Conservation (phyloP, 2,888 invertebrate species). For the Neocrepidodera transversa region DNA sequence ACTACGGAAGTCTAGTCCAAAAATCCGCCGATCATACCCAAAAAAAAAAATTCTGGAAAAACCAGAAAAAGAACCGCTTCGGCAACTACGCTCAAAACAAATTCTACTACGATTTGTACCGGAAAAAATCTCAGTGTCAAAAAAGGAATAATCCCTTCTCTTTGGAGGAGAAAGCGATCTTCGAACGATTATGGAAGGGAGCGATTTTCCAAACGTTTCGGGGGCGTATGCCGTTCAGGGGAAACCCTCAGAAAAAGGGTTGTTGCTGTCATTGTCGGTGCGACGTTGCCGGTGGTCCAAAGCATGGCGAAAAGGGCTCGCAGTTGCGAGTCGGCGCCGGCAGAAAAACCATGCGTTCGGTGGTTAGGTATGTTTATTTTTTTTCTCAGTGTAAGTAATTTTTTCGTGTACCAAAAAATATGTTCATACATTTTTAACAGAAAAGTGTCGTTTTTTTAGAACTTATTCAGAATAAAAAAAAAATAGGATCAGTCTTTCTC, state of each 20-base stretch:
- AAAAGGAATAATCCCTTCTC: constrained; percentile 55
- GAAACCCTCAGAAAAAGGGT: constrained; percentile 43
- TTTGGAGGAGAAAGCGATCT: constrained; percentile 70
- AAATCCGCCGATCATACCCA: background rate
- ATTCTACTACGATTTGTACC: constrained; percentile 25
- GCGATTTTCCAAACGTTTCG: constrained; percentile 58
- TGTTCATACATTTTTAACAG: too few relatives aligned
- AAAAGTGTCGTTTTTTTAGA: too few relatives aligned
- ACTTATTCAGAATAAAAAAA: too few relatives aligned
- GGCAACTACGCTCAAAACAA: constrained; percentile 20
- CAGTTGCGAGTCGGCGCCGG: constrained; percentile 15
- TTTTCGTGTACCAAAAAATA: too few relatives aligned
- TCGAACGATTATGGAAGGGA: constrained; percentile 77
- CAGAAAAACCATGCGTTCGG: constrained; percentile 69
- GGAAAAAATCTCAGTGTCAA: constrained; percentile 15
- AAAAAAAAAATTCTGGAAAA: constrained; percentile 25
- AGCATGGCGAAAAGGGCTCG: constrained; percentile 48
- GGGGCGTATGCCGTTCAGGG: constrained; percentile 39
- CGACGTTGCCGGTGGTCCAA: constrained; percentile 60
- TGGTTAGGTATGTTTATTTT: constrained; percentile 65
- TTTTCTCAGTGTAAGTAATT: too few relatives aligned
- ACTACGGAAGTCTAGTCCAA: constrained; percentile 6
- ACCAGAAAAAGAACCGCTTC: constrained; percentile 34
- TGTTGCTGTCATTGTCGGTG: constrained; percentile 63
- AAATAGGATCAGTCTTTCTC: too few relatives aligned